Percentiles rank a stretch among this genome's conserved stretches.
Evolutionary conservation across 2,888 invertebrate genomes (phyloP).

Genomic region (Lasioglossum malachurum): DNA sequence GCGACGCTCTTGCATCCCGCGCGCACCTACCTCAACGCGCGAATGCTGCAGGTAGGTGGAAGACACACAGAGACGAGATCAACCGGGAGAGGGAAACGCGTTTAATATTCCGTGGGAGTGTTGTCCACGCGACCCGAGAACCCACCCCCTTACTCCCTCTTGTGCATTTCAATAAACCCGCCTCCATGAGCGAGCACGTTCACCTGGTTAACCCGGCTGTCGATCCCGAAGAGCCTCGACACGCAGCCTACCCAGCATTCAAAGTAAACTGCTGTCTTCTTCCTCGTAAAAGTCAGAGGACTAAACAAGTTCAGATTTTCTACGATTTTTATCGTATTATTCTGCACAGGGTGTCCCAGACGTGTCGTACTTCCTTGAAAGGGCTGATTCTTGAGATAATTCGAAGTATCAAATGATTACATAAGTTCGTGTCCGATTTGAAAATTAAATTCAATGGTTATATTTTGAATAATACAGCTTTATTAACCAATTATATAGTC

Average conservation of each 20-base stretch:
- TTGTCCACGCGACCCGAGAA: slow-evolving; percentile 82
- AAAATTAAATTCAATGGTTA: too few relatives aligned
- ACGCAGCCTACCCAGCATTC: neutral
- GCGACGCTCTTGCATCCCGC: neutral
- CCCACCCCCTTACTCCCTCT: slow-evolving; percentile 68
- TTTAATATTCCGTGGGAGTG: slow-evolving; percentile 81
- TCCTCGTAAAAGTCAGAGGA: neutral
- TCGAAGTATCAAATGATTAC: too few relatives aligned
- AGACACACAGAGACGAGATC: slow-evolving; percentile 37
- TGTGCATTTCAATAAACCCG: slow-evolving; percentile 77
- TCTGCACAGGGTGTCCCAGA: too few relatives aligned
- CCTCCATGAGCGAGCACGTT: slow-evolving; percentile 55
- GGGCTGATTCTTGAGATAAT: too few relatives aligned
- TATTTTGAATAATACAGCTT: too few relatives aligned
- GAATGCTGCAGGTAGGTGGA: slow-evolving; percentile 68
- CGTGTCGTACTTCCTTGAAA: too few relatives aligned
- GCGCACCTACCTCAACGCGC: slow-evolving; percentile 72
- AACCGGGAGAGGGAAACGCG: slow-evolving; percentile 47
- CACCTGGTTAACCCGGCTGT: neutral
- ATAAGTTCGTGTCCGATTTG: too few relatives aligned
- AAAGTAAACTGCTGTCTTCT: neutral
- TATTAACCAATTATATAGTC: too few relatives aligned
- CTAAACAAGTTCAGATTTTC: too few relatives aligned
- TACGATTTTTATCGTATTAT: too few relatives aligned
- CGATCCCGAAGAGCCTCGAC: neutral